Base-by-base conservation (phyloP, 1,140 invertebrate genomes). In the Lordiphosa stackelbergi region DNA sequence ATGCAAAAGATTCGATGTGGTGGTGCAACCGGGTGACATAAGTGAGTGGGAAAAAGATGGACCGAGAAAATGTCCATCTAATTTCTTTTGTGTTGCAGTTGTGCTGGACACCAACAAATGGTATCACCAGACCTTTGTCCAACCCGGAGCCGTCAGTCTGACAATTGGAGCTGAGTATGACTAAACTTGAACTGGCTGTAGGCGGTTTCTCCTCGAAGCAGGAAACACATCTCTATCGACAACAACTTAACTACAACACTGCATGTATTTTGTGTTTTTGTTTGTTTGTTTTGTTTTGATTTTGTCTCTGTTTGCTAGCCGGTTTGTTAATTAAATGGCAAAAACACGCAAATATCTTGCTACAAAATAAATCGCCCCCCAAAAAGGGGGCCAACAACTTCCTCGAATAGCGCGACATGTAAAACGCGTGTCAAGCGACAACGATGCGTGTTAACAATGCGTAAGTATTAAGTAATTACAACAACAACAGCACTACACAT, bases 91-190 rank as follows among this genome's bases (percentile, higher is more conserved):
- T 4, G 37, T 92, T 91, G n/a, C 88, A 96, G 95, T 97, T 90
- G 92, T 96, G 40, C 87, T 98, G 61, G 96, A 98, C 88, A 98
- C 96, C 0, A 97, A 98, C 87, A 92, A 93, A 55, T 98, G 97
- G 97, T 98, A 96, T 84, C 97, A 98, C 89, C 92, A 95, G 78
- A 98, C 97, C 0, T 88, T 91, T 64, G 95, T 97, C 53, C 90
- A 96, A 19, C 94, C 95, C 1, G 91, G 94, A 28, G 94, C 95
- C 58, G 93, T 98, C 62, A 98, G 96, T 88, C 96, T 98, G 54
- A 97, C 96, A 1, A 98, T 98, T 74, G 97, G 97, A 16, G 95
- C 96, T 0, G 97, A 98, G 88, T 98, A 95, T 84, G 96, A 98
- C 87, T 97, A 89, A 91, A 12, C 37, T 52, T 5, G 24, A 31